These are phyloP conservation scores for Hoplodrina ambigua DNA, from an alignment of 2,888 invertebrate genomes.

Conservation along the genomic window DNA sequence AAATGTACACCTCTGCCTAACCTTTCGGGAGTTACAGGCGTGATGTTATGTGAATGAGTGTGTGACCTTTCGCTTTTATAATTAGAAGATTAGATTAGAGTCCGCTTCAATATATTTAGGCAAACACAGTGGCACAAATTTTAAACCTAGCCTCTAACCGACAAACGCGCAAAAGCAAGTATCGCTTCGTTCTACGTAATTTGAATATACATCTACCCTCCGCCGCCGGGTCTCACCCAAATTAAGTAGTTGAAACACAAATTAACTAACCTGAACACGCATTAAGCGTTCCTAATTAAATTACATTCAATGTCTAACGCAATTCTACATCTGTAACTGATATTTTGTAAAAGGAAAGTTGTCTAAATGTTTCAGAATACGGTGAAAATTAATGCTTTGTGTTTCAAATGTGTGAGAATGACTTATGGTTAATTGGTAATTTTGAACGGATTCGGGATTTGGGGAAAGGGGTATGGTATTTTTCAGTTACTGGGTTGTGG, in stretches of 20 bases:
- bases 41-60: no score
- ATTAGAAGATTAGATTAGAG: no score
- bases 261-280: constrained; percentile 32
- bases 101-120: no score
- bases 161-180: neutral
- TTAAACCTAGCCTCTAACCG: neutral
- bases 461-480: no score
- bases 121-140: neutral
- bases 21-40: no score
- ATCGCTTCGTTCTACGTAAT: neutral
- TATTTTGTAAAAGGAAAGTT: constrained; percentile 18
- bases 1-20: no score
- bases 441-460: neutral
- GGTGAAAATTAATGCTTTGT: constrained; percentile 11
- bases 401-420: neutral
- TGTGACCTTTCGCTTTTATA: no score
- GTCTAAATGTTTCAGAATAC: neutral
- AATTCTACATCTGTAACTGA: constrained; percentile 25
- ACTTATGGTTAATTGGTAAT: constrained; percentile 20
- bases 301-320: constrained; percentile 21
- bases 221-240: neutral
- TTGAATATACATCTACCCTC: neutral
- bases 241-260: constrained; percentile 29
- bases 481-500: no score
- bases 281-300: constrained; percentile 38